A percentile compares a stretch with the other conserved stretches of the same genome.
phyloP scores from a whole-genome alignment of 2,113 vertebrate species.

The Ochotona curzoniae region DNA sequence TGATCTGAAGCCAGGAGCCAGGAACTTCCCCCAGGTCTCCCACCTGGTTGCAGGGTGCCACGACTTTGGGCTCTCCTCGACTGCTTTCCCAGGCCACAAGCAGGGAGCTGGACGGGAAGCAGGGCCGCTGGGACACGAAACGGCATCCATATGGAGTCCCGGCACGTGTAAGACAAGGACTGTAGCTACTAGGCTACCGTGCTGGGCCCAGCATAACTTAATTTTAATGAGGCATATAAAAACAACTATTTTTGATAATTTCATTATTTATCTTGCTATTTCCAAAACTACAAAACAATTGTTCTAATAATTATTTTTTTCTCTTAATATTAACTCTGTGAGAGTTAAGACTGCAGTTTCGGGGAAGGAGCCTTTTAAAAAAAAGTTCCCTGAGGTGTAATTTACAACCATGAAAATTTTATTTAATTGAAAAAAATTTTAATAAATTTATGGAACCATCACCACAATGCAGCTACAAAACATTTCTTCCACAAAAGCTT shows the following conservation, averaged over 20 bases:
- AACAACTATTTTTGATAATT: background rate
- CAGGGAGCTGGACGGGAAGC: too few relatives aligned
- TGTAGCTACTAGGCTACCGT: too few relatives aligned
- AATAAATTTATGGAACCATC: background rate
- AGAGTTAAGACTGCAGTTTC: background rate
- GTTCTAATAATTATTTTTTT: background rate
- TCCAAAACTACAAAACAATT: constrained; percentile 27
- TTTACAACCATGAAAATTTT: background rate
- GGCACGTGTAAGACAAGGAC: too few relatives aligned
- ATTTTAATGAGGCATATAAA: background rate
- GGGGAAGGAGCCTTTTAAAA: background rate
- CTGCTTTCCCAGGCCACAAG: too few relatives aligned
- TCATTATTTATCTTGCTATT: background rate
- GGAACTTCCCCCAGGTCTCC: too few relatives aligned
- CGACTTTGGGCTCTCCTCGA: too few relatives aligned
- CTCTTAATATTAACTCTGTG: background rate
- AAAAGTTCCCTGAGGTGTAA: background rate
- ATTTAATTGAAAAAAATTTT: constrained; percentile 18
- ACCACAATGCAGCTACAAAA: background rate
- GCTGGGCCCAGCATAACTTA: background rate
- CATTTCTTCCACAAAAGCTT: background rate
- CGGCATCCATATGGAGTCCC: too few relatives aligned
- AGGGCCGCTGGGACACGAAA: too few relatives aligned
- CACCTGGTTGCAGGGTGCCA: too few relatives aligned
- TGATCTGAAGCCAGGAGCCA: too few relatives aligned